Evolutionary conservation across 2,888 invertebrate genomes (phyloP).

Genomic region (Zaprionus lineosus): DNA sequence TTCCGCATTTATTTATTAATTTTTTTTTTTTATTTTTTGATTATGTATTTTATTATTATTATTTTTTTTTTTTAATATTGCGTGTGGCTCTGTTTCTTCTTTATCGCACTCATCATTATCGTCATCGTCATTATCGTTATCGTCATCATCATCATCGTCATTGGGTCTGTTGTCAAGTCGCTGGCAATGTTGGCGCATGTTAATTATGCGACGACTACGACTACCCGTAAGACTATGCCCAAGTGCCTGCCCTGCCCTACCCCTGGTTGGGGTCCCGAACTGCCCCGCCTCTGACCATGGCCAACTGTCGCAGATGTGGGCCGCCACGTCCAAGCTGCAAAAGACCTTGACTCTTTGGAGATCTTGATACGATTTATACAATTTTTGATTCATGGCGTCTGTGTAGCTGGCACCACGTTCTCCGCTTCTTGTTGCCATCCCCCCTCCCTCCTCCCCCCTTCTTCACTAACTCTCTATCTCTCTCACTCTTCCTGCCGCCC

Average conservation of each 20-base stretch:
- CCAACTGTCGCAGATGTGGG: slow-evolving; percentile 44
- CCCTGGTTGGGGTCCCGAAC: not conserved
- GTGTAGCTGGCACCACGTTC: too few relatives aligned
- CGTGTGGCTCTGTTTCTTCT: slow-evolving; percentile 18
- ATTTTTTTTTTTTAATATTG: too few relatives aligned
- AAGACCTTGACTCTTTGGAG: slow-evolving; percentile 72
- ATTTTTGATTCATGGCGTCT: slow-evolving; percentile 70
- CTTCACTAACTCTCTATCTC: too few relatives aligned
- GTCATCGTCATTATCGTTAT: not conserved
- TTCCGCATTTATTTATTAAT: not conserved
- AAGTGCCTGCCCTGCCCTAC: slow-evolving; percentile 7
- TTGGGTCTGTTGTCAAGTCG: slow-evolving; percentile 53
- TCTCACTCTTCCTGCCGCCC: too few relatives aligned
- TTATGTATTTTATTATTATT: slow-evolving; percentile 31
- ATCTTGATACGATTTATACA: slow-evolving; percentile 72
- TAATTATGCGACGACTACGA: slow-evolving; percentile 63
- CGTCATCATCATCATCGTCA: slow-evolving; percentile 3
- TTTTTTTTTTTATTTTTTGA: not conserved
- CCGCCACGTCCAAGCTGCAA: slow-evolving; percentile 50
- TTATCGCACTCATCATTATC: slow-evolving; percentile 3
- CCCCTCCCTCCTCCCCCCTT: not conserved
- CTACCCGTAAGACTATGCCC: slow-evolving; percentile 25
- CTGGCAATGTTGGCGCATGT: slow-evolving; percentile 70
- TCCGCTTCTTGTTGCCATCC: not conserved
- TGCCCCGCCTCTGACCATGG: not conserved